Conservation (phyloP, 2,888 invertebrate genomes). For the Caenorhabditis sulstoni region DNA sequence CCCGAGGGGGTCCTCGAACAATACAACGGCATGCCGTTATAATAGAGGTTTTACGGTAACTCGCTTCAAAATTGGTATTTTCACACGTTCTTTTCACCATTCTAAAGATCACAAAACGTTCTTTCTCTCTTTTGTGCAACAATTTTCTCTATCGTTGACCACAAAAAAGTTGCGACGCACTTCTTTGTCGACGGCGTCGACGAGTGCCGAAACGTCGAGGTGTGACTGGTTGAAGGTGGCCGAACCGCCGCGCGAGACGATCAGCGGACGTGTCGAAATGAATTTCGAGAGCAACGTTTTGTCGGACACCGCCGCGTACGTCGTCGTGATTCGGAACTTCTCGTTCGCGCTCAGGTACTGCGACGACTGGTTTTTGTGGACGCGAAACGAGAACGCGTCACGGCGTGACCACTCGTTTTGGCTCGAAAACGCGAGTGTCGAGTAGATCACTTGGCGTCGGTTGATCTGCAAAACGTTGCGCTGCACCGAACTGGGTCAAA, state of each 20-base stretch:
- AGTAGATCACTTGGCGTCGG: constrained; percentile 64
- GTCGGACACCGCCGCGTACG: constrained; percentile 72
- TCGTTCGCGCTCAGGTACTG: constrained; percentile 43
- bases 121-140: too few relatives aligned
- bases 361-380: constrained; percentile 62
- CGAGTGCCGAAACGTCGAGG: constrained; percentile 68
- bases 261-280: constrained; percentile 59
- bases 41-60: too few relatives aligned
- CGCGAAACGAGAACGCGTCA: constrained; percentile 66
- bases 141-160: too few relatives aligned
- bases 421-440: constrained; percentile 49
- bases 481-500: not conserved
- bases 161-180: too few relatives aligned
- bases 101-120: too few relatives aligned
- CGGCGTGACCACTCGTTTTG: constrained; percentile 69
- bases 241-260: constrained; percentile 71
- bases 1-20: too few relatives aligned
- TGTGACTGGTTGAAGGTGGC: constrained; percentile 71
- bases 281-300: constrained; percentile 62
- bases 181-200: constrained; percentile 60
- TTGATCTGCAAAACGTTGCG: constrained; percentile 61
- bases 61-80: too few relatives aligned
- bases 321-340: constrained; percentile 74
- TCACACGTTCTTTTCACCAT: too few relatives aligned
- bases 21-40: too few relatives aligned